Evolutionary conservation across 2,888 invertebrate genomes (phyloP), one percentile per base, ranked within the genome.

Genomic region (Bombylius discolor): DNA sequence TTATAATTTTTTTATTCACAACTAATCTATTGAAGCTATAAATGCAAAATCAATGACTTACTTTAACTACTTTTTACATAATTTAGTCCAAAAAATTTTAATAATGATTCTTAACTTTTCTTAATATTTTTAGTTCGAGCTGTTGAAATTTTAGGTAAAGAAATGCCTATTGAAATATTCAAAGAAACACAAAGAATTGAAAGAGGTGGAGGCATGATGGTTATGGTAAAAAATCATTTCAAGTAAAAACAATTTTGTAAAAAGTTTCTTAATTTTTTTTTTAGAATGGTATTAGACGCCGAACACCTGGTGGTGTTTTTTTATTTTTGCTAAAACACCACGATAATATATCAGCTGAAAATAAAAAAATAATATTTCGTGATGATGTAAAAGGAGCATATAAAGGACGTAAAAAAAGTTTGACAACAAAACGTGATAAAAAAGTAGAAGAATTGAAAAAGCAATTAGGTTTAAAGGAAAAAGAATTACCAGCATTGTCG

Each of bases 231-330:
- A 7, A n/a, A n/a, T 23, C 23, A 23, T 23, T 23, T 23, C 3
- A 23, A 23, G 23, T 23, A 23, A 23, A 23, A 23, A 23, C 23
- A 23, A 23, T 23, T 23, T 23, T 23, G 23, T 23, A 23, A 23
- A 3, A 23, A 23, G 3, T 23, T 23, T 23, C 23, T 31, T 7
- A 47, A 8, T n/a, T 36, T 36, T 46, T 8, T 47, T 55, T n/a
- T 9, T 51, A 72, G 72, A 89, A 89, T 73, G 85, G 87, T 50
- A 80, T 79, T 8, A 80, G 93, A 54, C 81, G 92, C 53, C 79
- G 93, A 61, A 93, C 92, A 6, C 84, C 92, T 0, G 93, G 93
- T 12, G 93, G 93, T 32, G 83, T 93, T 49, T 93, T 84, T 72
- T 78, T 94, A 48, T 87, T 84, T 69, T 76, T 92, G n/a, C 74